A percentile compares a stretch with the other conserved stretches of the same genome.
Evolutionary conservation across 2,113 vertebrate genomes (phyloP).

Genomic region (Smithornis capensis): DNA sequence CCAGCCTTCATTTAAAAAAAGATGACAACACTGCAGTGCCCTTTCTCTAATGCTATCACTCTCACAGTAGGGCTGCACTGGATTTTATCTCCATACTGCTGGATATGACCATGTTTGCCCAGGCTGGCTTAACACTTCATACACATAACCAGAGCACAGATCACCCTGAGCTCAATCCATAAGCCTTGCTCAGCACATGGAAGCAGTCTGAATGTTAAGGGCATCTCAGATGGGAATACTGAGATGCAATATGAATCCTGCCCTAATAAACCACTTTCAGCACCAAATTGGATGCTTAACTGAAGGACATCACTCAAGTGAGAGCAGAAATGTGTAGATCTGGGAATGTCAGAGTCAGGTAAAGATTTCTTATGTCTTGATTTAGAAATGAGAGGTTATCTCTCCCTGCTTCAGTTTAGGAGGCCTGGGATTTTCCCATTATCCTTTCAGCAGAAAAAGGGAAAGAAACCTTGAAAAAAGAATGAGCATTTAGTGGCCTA

Average conservation of each 20-base stretch:
- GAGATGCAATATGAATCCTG: neutral
- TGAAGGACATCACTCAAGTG: neutral
- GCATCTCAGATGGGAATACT: neutral
- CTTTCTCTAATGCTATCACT: neutral
- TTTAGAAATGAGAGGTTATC: neutral
- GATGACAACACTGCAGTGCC: neutral
- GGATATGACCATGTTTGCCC: accelerated
- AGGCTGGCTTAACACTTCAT: accelerated
- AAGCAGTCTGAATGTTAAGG: neutral
- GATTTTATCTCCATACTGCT: neutral
- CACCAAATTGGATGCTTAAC: neutral
- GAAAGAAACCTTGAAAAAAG: neutral
- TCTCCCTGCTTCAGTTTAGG: neutral
- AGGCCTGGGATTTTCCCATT: neutral
- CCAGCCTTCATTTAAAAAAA: neutral
- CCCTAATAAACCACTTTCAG: neutral
- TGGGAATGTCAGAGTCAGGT: neutral
- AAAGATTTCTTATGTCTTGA: neutral
- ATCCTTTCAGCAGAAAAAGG: neutral
- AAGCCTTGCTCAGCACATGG: neutral
- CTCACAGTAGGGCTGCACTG: neutral
- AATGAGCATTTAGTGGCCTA: neutral
- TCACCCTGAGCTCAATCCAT: neutral
- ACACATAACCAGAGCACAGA: neutral
- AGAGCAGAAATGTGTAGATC: neutral